These are phyloP conservation scores for Trichonephila clavipes DNA, from an alignment of 1,140 invertebrate genomes.

Conservation along the genomic window DNA sequence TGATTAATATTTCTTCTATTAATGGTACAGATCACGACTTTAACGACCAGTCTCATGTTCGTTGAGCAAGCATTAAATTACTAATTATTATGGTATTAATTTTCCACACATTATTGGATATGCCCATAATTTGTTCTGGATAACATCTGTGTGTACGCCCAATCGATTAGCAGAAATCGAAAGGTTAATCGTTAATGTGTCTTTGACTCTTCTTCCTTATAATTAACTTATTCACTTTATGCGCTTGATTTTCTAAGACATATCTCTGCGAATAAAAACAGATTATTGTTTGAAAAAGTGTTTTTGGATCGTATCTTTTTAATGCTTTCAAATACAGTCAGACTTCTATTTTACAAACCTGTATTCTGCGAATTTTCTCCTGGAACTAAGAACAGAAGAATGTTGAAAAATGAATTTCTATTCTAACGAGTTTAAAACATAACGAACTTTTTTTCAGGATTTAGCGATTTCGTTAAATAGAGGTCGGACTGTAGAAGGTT, in stretches of 20 bases:
- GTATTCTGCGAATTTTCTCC: no score
- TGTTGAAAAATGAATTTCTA: no score
- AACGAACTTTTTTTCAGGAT: no score
- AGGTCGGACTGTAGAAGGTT: no score
- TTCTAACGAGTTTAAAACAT: no score
- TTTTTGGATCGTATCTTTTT: no score
- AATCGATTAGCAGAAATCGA: neutral
- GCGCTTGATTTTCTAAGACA: neutral
- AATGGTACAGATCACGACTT: neutral
- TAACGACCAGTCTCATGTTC: neutral
- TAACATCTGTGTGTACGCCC: neutral
- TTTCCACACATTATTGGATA: neutral
- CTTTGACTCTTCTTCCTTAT: slow-evolving; percentile 25
- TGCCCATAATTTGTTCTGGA: neutral
- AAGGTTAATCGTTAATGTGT: neutral
- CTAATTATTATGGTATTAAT: neutral
- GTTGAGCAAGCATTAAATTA: slow-evolving; percentile 5
- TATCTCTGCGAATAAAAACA: no score
- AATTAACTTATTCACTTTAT: neutral
- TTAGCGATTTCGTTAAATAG: no score
- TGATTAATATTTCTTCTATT: neutral
- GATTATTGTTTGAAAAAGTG: no score
- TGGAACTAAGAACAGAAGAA: no score
- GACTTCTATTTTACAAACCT: no score
- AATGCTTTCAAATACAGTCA: no score